A percentile compares a stretch with the other conserved stretches of the same genome.
Evolutionary conservation across 2,113 vertebrate species (phyloP).

Genomic region (Mohoua ochrocephala): DNA sequence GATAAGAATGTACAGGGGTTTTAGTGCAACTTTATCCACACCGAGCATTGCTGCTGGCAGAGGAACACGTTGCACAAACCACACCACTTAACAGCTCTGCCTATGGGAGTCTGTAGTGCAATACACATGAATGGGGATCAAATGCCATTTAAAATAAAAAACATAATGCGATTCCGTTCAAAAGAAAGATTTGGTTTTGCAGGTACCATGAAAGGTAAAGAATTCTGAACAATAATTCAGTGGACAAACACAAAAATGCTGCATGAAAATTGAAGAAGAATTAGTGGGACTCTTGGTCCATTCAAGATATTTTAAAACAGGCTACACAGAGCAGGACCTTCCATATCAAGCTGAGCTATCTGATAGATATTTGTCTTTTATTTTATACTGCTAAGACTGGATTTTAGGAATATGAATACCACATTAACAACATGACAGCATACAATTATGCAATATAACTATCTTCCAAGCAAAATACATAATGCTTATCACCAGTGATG

Average conservation of each 20-base stretch:
- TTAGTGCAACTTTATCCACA: background rate
- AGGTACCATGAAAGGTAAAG: background rate
- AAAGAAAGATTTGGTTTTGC: background rate
- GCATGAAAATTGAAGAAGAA: background rate
- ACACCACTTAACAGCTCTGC: background rate
- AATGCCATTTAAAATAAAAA: background rate
- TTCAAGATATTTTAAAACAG: background rate
- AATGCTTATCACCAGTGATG: background rate
- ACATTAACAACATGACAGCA: background rate
- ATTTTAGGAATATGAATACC: background rate
- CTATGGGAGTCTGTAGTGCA: background rate
- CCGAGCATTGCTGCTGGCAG: background rate
- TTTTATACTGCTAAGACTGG: background rate
- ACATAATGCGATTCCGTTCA: background rate
- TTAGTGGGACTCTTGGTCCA: background rate
- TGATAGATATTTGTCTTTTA: background rate
- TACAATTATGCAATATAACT: background rate
- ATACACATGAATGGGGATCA: background rate
- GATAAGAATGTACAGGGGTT: background rate
- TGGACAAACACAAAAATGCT: background rate
- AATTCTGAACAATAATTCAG: background rate
- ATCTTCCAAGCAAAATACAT: background rate
- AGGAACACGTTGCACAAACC: rapidly evolving
- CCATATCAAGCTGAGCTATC: background rate
- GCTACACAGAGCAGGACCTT: background rate